phyloP scores from a whole-genome alignment of 2,113 vertebrate genomes.

The Acinonyx jubatus region DNA sequence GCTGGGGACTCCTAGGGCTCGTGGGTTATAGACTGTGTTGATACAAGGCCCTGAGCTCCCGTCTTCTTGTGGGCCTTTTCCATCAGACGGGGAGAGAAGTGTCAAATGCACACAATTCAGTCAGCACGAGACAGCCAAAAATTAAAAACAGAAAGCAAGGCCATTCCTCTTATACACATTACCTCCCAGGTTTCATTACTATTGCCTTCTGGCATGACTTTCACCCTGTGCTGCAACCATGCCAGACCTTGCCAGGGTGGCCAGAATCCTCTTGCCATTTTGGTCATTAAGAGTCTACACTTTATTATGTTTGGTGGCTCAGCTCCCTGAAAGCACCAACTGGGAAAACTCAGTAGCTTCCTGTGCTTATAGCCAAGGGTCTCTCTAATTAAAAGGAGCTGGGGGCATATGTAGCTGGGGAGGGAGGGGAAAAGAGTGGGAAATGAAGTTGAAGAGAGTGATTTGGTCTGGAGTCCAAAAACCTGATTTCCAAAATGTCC shows the following conservation, averaged over 20 bases:
- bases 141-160: background rate
- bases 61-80: background rate
- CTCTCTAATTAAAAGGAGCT: background rate
- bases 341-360: background rate
- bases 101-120: fast-evolving
- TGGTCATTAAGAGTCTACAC: background rate
- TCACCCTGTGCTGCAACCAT: fast-evolving
- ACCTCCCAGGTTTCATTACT: too few relatives aligned
- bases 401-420: too few relatives aligned
- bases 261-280: too few relatives aligned
- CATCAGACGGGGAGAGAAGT: fast-evolving
- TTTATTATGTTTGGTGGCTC: background rate
- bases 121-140: background rate
- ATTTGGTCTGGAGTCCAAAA: background rate
- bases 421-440: background rate
- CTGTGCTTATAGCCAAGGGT: background rate
- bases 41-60: background rate
- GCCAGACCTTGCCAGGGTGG: background rate
- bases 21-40: fast-evolving
- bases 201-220: background rate
- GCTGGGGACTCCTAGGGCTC: fast-evolving
- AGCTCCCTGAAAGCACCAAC: background rate
- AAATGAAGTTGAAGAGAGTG: background rate
- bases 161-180: background rate
- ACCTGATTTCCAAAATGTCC: background rate